Conservation (phyloP, 2,797 vertebrate genomes). For the Centropyge bicolor region DNA sequence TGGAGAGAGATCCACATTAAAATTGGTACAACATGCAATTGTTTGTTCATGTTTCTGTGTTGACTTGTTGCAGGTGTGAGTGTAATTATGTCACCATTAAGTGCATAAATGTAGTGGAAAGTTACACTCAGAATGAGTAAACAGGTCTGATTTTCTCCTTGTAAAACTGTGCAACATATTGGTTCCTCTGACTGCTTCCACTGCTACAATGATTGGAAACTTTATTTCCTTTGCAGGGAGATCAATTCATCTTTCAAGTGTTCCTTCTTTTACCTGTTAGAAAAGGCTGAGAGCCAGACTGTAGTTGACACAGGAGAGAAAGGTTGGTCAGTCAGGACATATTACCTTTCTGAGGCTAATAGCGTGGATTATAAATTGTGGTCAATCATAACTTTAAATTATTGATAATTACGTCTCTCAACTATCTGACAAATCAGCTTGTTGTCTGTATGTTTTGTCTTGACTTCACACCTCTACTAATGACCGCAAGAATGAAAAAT, state of each 20-base stretch:
- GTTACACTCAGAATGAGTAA: slow-evolving; percentile 50
- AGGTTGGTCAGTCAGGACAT: background rate
- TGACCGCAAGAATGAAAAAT: slow-evolving; percentile 57
- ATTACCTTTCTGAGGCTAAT: background rate
- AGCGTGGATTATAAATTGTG: background rate
- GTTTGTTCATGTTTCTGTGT: slow-evolving; percentile 42
- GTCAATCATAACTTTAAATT: slow-evolving; percentile 8
- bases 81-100: slow-evolving; percentile 33
- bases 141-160: slow-evolving; percentile 38
- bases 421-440: background rate
- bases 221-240: slow-evolving; percentile 2
- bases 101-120: slow-evolving; percentile 47
- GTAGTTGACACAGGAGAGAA: background rate
- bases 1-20: slow-evolving; percentile 16
- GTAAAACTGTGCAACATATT: slow-evolving; percentile 7
- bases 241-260: background rate
- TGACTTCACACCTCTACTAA: slow-evolving; percentile 48
- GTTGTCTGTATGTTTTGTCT: slow-evolving; percentile 7
- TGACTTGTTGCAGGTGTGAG: slow-evolving; percentile 37
- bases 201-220: slow-evolving; percentile 18
- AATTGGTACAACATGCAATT: slow-evolving; percentile 8
- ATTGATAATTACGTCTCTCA: background rate
- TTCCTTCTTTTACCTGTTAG: background rate
- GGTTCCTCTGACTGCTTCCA: slow-evolving; percentile 24
- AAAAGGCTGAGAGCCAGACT: background rate